Evolutionary conservation across 2,797 vertebrate genomes (phyloP), one percentile per base, ranked within the genome.

Genomic region (Clarias platycephalus): DNA sequence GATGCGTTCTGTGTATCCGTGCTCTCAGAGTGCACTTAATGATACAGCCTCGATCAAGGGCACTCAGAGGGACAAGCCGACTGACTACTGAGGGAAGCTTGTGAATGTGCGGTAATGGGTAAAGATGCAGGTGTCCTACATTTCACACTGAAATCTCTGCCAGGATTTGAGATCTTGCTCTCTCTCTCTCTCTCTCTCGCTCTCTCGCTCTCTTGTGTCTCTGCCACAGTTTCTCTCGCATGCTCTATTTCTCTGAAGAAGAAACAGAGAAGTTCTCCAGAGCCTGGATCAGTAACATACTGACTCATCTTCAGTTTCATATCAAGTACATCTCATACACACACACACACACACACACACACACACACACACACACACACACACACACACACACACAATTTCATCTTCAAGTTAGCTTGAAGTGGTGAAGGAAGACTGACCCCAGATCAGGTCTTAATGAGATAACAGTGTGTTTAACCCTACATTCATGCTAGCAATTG

Each of bases 311-410:
- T 66, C 62, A 34, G 76, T 63, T 9, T 12, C 37, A 53, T 10
- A 22, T 49, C 4, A 49, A 67, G 26, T 6, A 44, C 37, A 64
- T 28, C n/a, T 9, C 22, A 16, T 26, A 31, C 55, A 62, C 28
- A 37, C 57, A 24, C 31, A 3, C 28, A 13, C 74, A 20, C 74
- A 24, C 26, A 9, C 49, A 62, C 76, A 40, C 76, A 77, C 74
- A 77, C 75, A 60, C 76, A 40, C 76, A 77, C 74, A 77, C 75
- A 60, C 68, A 71, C 37, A 71, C n/a, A n/a, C n/a, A n/a, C 75
- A 60, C 76, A 40, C 76, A 77, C 74, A 77, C 75, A 60, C 70
- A 72, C 40, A 53, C 40, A 49, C 24, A 5, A 55, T 18, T 58
- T 78, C 10, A 4, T 60, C 75, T 60, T 57, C 34, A 31, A 77